phyloP scores from a whole-genome alignment of 2,888 invertebrate genomes.

The Lasius platythorax region DNA sequence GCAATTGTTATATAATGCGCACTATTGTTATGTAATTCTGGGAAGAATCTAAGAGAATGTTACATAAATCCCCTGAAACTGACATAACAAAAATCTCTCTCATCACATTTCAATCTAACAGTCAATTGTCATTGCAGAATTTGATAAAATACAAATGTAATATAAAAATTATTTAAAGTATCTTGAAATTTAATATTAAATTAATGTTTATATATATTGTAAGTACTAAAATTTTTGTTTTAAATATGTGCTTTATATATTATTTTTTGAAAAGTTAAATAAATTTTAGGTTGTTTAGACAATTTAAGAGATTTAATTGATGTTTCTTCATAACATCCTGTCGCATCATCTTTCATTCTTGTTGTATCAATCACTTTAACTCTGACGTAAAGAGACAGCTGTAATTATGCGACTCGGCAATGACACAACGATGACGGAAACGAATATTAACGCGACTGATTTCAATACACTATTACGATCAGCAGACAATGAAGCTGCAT shows the following conservation, averaged over 20 bases:
- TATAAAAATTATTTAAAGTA: neutral
- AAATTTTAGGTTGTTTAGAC: neutral
- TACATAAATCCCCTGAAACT: neutral
- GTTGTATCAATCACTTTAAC: neutral
- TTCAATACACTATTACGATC: slow-evolving; percentile 45
- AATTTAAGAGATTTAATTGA: neutral
- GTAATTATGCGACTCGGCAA: neutral
- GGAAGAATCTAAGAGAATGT: neutral
- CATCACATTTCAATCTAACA: neutral
- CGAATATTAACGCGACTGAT: slow-evolving; percentile 24
- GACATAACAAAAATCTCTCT: neutral
- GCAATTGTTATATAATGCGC: slow-evolving; percentile 6
- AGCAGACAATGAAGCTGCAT: slow-evolving; percentile 35
- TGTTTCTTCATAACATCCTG: neutral
- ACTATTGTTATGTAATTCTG: neutral
- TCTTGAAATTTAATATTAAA: neutral
- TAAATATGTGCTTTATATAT: neutral
- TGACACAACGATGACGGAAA: slow-evolving; percentile 21
- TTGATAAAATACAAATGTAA: slow-evolving; percentile 6
- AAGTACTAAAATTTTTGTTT: neutral
- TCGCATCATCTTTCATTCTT: neutral
- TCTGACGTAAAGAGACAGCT: neutral
- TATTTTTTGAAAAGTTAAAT: neutral
- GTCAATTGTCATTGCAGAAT: neutral
- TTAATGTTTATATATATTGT: neutral